Evolutionary conservation across 2,797 vertebrate genomes (phyloP), one percentile per base, ranked within the genome.

Genomic region (Typhlichthys eigenmanni): DNA sequence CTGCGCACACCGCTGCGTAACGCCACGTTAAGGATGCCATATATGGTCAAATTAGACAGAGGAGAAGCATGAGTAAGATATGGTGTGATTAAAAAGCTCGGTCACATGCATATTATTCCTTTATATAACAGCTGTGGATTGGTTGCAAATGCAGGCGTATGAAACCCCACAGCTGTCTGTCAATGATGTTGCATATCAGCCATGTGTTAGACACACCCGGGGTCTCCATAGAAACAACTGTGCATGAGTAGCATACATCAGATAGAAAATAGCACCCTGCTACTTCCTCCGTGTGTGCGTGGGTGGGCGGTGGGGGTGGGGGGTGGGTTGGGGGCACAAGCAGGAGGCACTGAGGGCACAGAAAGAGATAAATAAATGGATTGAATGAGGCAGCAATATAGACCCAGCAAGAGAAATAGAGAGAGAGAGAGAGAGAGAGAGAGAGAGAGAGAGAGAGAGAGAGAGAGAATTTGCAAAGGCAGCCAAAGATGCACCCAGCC

Each of bases 141-240:
- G 6, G 34, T 38, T 8, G 34, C 34, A 38, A 19, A 19, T 19
- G 2, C 19, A 19, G 19, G 19, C 19, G 2, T 29, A 54, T 16
- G 2, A 5, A 10, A 54, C 5, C 10, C 2, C 3, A 32, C 11
- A 55, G 24, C 13, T 6, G 53, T 55, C 13, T 6, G 53, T 55
- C 32, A 34, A 29, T 55, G 7, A 11, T 55, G 53, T 24, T 32
- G 53, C 5, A 13, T 32, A 13, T 7, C 32, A 55, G 4, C 13
- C 13, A 29, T 6, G 1, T 52, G 51, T 10, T 53, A 7, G 24
- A 24, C 13, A 62, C 76, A 76, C 67, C 64, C 75, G 60, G 60
- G 56, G 85, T 88, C 79, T 60, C 85, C 62, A 83, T 78, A 54
- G 90, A 50, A 71, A 87, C 11, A 69, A 64, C 17, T 19, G 17